These are phyloP conservation scores for Chondrilla cf. caribensis DNA, from an alignment of 37 sponge, comb jelly and placozoan species.

Conservation along the genomic window DNA sequence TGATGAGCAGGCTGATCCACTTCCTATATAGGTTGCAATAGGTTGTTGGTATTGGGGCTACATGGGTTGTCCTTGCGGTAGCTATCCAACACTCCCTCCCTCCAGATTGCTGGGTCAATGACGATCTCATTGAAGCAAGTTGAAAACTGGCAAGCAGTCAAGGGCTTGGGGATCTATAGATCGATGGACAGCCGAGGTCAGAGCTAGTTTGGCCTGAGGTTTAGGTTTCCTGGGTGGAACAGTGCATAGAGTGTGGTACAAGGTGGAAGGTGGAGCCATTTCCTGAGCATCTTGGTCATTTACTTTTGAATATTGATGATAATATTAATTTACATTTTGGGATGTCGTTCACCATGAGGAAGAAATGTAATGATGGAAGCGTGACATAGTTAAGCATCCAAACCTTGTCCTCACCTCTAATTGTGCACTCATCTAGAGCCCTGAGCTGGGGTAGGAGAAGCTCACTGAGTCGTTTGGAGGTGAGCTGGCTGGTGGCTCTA, in stretches of 20 bases:
- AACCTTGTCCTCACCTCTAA: slow-evolving; percentile 5
- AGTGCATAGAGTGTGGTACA: not conserved
- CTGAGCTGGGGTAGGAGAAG: not conserved
- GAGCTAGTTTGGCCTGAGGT: not conserved
- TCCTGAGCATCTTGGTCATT: not conserved
- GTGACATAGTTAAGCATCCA: not conserved
- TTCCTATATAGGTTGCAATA: not conserved
- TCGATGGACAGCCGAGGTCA: not conserved
- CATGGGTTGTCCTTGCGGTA: not conserved
- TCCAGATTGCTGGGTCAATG: not conserved
- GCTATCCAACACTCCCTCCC: not conserved
- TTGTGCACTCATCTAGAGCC: not conserved
- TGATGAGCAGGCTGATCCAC: not conserved
- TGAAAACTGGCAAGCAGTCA: not conserved
- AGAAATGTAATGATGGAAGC: not conserved
- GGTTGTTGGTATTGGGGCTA: not conserved
- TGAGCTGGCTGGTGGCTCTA: not conserved
- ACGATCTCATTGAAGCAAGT: not conserved
- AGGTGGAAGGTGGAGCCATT: not conserved
- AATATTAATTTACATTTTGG: not conserved
- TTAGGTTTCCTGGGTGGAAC: not conserved
- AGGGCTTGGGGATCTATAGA: not conserved
- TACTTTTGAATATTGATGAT: not conserved
- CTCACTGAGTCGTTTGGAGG: not conserved
- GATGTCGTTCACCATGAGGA: not conserved